Conservation (phyloP, 2,888 invertebrate genomes). For the Heliconius erato region DNA sequence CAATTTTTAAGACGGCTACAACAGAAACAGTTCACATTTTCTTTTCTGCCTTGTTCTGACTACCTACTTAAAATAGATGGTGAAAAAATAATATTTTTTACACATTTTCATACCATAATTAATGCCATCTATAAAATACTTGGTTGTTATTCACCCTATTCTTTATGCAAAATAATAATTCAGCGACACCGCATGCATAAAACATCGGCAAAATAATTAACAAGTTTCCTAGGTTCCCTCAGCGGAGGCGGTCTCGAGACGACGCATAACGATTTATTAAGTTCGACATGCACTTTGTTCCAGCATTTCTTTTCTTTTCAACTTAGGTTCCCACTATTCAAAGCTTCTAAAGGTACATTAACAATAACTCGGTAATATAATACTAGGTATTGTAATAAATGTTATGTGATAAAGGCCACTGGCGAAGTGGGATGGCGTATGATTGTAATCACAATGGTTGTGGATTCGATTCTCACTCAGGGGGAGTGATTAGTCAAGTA, state of each 20-base stretch:
- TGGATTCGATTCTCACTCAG: no score
- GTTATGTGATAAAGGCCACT: no score
- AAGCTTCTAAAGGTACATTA: not conserved
- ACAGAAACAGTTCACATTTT: no score
- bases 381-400: no score
- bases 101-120: constrained; percentile 10
- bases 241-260: not conserved
- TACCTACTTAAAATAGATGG: no score
- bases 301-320: not conserved
- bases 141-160: constrained; percentile 47
- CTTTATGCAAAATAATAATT: constrained; percentile 71
- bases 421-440: no score
- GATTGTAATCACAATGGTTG: no score
- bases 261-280: constrained; percentile 2
- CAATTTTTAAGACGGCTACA: no score
- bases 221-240: constrained; percentile 38
- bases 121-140: constrained; percentile 21
- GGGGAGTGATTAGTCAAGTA: no score
- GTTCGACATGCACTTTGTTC: constrained; percentile 14
- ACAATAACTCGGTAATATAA: no score
- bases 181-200: constrained; percentile 56
- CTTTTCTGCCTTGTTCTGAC: no score
- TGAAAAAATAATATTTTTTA: not conserved
- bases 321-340: not conserved
- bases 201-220: constrained; percentile 48